Percentiles rank a stretch among this genome's conserved stretches.
Conservation (phyloP, 2,888 invertebrate genomes). For the Limnephilus auricula region DNA sequence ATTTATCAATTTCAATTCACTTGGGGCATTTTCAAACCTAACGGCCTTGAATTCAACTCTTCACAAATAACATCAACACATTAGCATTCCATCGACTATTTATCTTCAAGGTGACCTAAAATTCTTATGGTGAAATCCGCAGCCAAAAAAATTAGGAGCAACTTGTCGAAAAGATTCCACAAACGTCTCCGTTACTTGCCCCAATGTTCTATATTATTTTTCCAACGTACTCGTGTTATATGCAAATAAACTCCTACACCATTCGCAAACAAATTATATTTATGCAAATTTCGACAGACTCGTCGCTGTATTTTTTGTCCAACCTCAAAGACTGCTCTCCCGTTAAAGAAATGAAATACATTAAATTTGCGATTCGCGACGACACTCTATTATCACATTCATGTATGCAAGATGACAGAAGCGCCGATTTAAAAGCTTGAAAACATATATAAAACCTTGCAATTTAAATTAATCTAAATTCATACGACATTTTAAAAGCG, state of each 20-base stretch:
- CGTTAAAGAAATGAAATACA: not conserved
- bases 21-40: not conserved
- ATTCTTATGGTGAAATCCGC: not conserved
- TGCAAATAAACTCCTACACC: slow-evolving; percentile 32
- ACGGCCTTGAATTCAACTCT: not conserved
- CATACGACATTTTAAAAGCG: not conserved
- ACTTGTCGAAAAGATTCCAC: not conserved
- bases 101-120: not conserved
- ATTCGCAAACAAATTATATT: slow-evolving; percentile 19
- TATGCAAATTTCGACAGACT: not conserved
- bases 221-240: not conserved
- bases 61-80: not conserved
- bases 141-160: not conserved
- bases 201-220: slow-evolving; percentile 13
- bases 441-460: not conserved
- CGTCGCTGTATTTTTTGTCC: not conserved
- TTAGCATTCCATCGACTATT: not conserved
- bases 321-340: not conserved
- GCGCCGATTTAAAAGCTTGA: not conserved
- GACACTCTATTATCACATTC: not conserved
- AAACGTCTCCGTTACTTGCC: slow-evolving; percentile 21
- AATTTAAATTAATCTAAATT: not conserved
- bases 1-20: not conserved
- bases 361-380: not conserved
- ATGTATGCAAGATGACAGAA: not conserved